These are phyloP conservation scores for Vulpes vulpes DNA, from an alignment of 2,113 vertebrate genomes.

Conservation along the genomic window DNA sequence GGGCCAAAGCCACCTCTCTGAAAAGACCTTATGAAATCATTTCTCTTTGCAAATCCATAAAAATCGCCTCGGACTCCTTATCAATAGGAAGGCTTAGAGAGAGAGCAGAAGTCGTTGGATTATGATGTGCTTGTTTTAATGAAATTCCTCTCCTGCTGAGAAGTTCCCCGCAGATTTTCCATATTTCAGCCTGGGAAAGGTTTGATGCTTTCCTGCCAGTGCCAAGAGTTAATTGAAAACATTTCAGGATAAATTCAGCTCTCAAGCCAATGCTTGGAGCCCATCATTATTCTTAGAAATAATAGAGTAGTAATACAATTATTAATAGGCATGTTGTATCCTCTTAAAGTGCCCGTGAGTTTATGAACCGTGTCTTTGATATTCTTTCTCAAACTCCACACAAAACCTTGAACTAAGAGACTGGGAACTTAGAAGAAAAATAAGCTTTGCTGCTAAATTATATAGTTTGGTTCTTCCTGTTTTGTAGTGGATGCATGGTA, in stretches of 20 bases:
- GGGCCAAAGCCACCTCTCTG: constrained; percentile 86
- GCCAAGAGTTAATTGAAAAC: constrained; percentile 96
- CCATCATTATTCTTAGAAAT: constrained; percentile 93
- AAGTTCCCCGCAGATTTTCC: constrained; percentile 93
- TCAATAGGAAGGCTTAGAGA: constrained; percentile 90
- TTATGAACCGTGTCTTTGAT: constrained; percentile 85
- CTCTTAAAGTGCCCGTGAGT: constrained; percentile 86
- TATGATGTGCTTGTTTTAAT: constrained; percentile 94
- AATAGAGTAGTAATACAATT: constrained; percentile 93
- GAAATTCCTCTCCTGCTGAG: constrained; percentile 93
- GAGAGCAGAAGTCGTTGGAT: constrained; percentile 91
- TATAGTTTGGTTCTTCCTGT: constrained; percentile 74
- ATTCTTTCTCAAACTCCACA: constrained; percentile 82
- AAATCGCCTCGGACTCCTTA: constrained; percentile 87
- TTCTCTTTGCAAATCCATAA: constrained; percentile 91
- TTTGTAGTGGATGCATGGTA: constrained; percentile 52
- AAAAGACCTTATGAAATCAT: constrained; percentile 90
- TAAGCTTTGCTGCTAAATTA: constrained; percentile 77
- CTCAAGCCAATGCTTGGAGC: constrained; percentile 87
- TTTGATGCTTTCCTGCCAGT: constrained; percentile 92
- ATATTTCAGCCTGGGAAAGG: constrained; percentile 94
- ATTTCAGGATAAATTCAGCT: constrained; percentile 92
- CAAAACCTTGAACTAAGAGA: constrained; percentile 85
- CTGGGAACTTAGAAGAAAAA: constrained; percentile 84
- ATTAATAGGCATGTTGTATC: constrained; percentile 89